Conservation (phyloP, 2,113 vertebrate genomes). For the human region GRCh38 chr12:13525001-13525500, state of each 20-base stretch:
- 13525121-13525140: neutral
- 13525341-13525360: neutral
- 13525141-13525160: neutral
- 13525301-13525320: neutral
- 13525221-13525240: neutral
- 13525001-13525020: neutral
- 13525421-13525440: neutral
- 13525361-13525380: neutral
- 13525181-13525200: neutral
- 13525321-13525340: neutral
- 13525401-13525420: neutral
- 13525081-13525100: neutral
- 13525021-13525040: neutral
- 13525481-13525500: too few relatives aligned
- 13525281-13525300: neutral
- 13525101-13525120: neutral
- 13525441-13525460: neutral
- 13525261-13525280: neutral
- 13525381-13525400: neutral
- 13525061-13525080: neutral
- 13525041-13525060: neutral
- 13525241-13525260: neutral
- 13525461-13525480: neutral
- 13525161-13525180: neutral
- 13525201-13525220: too few relatives aligned